These are phyloP conservation scores for Uropsilus gracilis DNA, from an alignment of 2,113 vertebrate species.

Conservation along the genomic window DNA sequence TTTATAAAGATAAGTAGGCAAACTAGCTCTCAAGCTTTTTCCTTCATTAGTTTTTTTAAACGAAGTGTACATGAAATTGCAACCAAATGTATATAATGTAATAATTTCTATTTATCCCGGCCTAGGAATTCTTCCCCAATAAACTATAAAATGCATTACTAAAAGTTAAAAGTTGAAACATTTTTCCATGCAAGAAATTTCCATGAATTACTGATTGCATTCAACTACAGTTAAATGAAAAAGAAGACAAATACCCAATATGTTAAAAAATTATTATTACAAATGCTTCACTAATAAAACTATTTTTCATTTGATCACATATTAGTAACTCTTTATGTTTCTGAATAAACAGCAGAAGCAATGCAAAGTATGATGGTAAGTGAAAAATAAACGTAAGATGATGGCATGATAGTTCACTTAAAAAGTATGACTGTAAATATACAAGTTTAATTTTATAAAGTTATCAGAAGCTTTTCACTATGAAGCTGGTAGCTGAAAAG, in stretches of 20 bases:
- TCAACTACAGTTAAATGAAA: conserved; percentile 40
- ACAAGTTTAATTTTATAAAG: conserved; percentile 19
- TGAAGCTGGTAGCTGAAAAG: not conserved
- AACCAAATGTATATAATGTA: not conserved
- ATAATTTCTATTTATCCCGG: conserved; percentile 27
- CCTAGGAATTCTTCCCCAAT: not conserved
- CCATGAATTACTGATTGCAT: not conserved
- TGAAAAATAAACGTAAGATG: not conserved
- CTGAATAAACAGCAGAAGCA: conserved; percentile 36
- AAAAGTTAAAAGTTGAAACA: conserved; percentile 10
- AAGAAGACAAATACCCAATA: not conserved
- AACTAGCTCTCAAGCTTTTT: too few relatives aligned
- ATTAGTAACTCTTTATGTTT: not conserved
- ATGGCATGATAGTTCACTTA: not conserved
- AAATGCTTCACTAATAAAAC: not conserved
- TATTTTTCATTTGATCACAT: not conserved
- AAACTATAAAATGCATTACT: not conserved
- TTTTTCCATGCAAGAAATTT: not conserved
- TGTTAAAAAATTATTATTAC: not conserved
- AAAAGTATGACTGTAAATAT: not conserved
- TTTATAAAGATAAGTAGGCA: conserved; percentile 9
- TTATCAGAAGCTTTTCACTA: not conserved
- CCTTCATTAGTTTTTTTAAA: conserved; percentile 41
- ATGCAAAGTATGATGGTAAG: not conserved
- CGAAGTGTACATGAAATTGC: not conserved